A percentile compares a stretch with the other conserved stretches of the same genome.
phyloP scores from a whole-genome alignment of 1,140 invertebrate genomes.

The Atta cephalotes region DNA sequence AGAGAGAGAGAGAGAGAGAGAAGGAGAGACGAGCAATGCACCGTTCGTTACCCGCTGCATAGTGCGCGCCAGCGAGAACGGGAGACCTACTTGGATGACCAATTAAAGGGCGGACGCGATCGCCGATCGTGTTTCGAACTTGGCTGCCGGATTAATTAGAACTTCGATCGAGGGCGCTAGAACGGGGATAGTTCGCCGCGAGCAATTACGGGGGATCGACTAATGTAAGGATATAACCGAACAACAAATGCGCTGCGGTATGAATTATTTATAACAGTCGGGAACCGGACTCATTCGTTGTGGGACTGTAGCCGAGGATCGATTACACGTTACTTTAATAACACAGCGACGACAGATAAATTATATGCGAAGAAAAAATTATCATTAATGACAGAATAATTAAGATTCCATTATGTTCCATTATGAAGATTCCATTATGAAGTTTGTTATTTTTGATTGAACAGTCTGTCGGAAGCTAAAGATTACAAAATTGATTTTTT shows the following conservation, averaged over 20 bases:
- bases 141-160: slow-evolving; percentile 63
- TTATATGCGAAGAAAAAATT: background rate
- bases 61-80: slow-evolving; percentile 38
- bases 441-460: background rate
- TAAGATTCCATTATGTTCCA: background rate
- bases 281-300: slow-evolving; percentile 2
- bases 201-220: slow-evolving; percentile 52
- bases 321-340: background rate
- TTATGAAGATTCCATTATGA: background rate
- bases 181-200: slow-evolving; percentile 50
- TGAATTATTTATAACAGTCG: slow-evolving; percentile 52
- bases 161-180: slow-evolving; percentile 49
- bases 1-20: background rate
- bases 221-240: slow-evolving; percentile 49
- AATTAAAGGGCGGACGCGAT: slow-evolving; percentile 58
- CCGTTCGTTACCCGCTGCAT: slow-evolving; percentile 5
- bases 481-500: background rate
- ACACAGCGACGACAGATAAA: background rate
- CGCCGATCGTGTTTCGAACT: slow-evolving; percentile 63
- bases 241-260: slow-evolving; percentile 38
- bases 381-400: background rate
- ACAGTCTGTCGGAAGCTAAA: no score
- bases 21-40: background rate
- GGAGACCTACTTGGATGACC: slow-evolving; percentile 58
- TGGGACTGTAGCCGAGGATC: no score